Percentiles rank a stretch among this genome's conserved stretches.
These are phyloP conservation scores for Cantharis nigra DNA, from an alignment of 2,888 invertebrate species.

Conservation along the genomic window DNA sequence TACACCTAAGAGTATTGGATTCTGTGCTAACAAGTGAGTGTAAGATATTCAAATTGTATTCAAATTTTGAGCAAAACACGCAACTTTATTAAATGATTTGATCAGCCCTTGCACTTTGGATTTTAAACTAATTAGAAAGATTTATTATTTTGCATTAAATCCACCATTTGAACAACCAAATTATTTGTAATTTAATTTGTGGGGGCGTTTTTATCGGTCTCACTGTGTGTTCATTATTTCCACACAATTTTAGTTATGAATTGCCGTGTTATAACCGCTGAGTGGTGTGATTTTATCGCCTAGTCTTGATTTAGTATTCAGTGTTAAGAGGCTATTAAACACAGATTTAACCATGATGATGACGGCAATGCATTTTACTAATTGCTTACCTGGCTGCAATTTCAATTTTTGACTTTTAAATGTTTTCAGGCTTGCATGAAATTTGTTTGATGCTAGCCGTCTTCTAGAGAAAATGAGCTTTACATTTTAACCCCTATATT, in stretches of 20 bases:
- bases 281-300: not conserved
- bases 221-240: not conserved
- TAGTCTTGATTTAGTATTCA: not conserved
- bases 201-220: not conserved
- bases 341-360: not conserved
- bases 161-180: not conserved
- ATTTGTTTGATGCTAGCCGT: not conserved
- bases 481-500: too few relatives aligned
- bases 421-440: not conserved
- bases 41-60: conserved; percentile 21
- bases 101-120: not conserved
- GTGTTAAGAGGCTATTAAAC: not conserved
- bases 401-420: not conserved
- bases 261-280: not conserved
- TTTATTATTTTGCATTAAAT: not conserved
- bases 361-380: not conserved
- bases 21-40: conserved; percentile 1
- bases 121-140: not conserved
- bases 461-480: not conserved
- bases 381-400: not conserved
- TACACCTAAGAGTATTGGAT: conserved; percentile 9
- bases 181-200: not conserved
- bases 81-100: not conserved
- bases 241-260: not conserved
- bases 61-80: conserved; percentile 13